Conservation (phyloP, 2,113 vertebrate genomes). For the Nycticryphes semicollaris region DNA sequence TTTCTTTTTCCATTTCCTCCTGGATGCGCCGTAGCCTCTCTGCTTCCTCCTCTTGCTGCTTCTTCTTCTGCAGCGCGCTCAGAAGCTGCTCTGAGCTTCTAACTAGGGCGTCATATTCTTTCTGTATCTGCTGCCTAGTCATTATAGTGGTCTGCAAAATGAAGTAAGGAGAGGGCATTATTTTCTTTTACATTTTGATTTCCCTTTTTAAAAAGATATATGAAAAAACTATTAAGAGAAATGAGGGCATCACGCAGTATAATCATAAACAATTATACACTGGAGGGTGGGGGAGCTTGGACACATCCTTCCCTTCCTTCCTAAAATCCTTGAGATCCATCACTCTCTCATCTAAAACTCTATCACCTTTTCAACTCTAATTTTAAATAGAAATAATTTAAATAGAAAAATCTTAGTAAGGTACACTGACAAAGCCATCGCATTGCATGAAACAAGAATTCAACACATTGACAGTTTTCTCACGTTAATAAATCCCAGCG, state of each 20-base stretch:
- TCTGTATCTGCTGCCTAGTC: conserved; percentile 89
- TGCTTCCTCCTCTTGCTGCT: conserved; percentile 92
- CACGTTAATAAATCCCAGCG: background rate
- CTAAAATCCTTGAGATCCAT: background rate
- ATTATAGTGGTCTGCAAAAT: conserved; percentile 82
- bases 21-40: conserved; percentile 89
- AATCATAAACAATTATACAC: background rate
- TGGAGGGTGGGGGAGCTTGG: background rate
- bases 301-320: background rate
- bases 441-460: background rate
- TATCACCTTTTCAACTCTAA: background rate
- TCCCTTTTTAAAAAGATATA: background rate
- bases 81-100: conserved; percentile 90
- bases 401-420: background rate
- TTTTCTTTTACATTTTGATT: background rate
- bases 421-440: background rate
- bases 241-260: background rate
- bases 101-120: conserved; percentile 85
- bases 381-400: background rate
- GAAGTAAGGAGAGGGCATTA: background rate
- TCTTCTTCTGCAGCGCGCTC: conserved; percentile 88
- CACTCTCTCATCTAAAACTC: background rate
- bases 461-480: background rate
- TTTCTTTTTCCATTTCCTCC: conserved; percentile 94
- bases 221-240: background rate